phyloP scores from a whole-genome alignment of 2,113 vertebrate genomes.

The western clawed frog (Xenopus tropicalis) region DNA sequence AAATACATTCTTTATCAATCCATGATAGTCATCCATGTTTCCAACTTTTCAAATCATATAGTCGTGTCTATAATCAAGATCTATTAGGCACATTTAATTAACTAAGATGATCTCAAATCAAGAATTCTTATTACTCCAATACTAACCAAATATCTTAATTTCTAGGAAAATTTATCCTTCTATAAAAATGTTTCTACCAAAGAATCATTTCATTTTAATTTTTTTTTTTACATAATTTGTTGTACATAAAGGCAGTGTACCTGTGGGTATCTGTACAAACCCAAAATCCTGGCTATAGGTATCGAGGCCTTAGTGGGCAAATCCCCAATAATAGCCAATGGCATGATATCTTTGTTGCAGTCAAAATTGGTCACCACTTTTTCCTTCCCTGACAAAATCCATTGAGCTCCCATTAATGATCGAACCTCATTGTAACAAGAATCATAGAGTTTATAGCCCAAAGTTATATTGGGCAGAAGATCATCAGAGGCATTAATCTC shows the following conservation, averaged over 20 bases:
- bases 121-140: too few relatives aligned
- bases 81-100: too few relatives aligned
- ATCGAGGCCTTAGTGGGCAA: constrained; percentile 11
- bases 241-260: not conserved
- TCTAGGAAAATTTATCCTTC: too few relatives aligned
- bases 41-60: too few relatives aligned
- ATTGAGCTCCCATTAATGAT: constrained; percentile 16
- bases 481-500: constrained; percentile 24
- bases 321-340: constrained; percentile 27
- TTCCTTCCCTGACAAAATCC: constrained; percentile 34
- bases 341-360: constrained; percentile 6
- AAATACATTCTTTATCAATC: too few relatives aligned
- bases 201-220: too few relatives aligned
- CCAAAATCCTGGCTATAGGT: constrained; percentile 27
- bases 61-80: too few relatives aligned
- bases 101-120: too few relatives aligned
- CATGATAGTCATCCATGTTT: too few relatives aligned
- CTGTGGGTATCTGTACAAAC: constrained; percentile 36
- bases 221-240: too few relatives aligned
- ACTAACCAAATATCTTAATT: too few relatives aligned
- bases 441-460: constrained; percentile 30
- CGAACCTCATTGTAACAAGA: constrained; percentile 15
- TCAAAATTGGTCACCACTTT: constrained; percentile 13
- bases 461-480: constrained; percentile 32
- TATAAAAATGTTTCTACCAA: too few relatives aligned